Evolutionary conservation across 2,888 invertebrate species (phyloP), one percentile per base, ranked within the genome.

Genomic region (Cheilosia soror): DNA sequence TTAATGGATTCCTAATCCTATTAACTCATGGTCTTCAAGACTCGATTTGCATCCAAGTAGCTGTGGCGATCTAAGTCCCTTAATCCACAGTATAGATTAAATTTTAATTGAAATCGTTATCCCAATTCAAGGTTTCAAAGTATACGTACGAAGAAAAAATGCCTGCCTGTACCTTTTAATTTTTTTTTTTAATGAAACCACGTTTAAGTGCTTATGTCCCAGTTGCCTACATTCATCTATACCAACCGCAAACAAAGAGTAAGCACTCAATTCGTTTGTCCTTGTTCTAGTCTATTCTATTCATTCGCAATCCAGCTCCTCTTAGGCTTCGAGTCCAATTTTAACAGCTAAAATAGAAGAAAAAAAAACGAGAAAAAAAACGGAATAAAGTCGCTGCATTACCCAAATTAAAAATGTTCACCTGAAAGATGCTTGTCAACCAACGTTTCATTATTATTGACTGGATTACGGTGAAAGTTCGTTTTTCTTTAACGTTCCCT

Each of bases 221-320:
- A 27, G 47, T 78, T 62, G 47, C 69, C 77, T 42, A 71, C 55
- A 63, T 65, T 57, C 40, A 62, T 29, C 63, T 31, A 49, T 57
- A 49, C 25, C 5, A 27, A 37, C 37, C 37, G 37, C 20, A 58
- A 58, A 37, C 27, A 37, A 53, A 37, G 5, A 29, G 11, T 20
- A 40, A 37, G 27, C 42, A 55, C 63, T 20, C 69, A 49, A 71
- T 65, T 66, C n/a, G 20, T 73, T 73, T 68, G 83, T 79, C 78
- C 78, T 83, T 78, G 83, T 62, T 66, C 83, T 79, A 83, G 79
- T 73, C 79, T 62, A 6, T 27, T 73, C 79, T 68, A 7, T 27
- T 37, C 51, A 47, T 78, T 62, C 60, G 58, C 66, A 82, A 71
- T 53, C 65, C 60, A 73, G 72, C 66, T 83, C 63, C 66, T 83